A percentile compares a stretch with the other conserved stretches of the same genome.
Evolutionary conservation across 2,888 invertebrate genomes (phyloP).

Genomic region (Pecten maximus): DNA sequence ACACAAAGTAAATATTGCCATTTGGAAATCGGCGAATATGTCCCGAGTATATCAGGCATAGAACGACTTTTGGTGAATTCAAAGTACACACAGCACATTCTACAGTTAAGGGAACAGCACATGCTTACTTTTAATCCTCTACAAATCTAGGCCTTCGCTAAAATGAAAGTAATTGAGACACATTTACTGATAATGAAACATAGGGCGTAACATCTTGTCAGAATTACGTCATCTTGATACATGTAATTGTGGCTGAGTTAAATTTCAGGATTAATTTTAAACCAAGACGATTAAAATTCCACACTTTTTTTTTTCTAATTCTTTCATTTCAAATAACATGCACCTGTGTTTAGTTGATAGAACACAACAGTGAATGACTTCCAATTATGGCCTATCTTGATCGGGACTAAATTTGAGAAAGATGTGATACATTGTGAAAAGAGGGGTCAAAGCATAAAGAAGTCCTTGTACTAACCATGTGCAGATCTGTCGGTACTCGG

Average conservation of each 20-base stretch:
- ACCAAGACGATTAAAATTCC: constrained; percentile 30
- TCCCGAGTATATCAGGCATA: background rate
- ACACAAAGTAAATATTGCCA: background rate
- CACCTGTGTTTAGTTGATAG: constrained; percentile 20
- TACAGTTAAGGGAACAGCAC: background rate
- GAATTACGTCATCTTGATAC: constrained; percentile 9
- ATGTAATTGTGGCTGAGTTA: background rate
- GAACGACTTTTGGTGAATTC: background rate
- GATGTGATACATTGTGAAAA: background rate
- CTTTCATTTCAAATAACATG: constrained; percentile 1
- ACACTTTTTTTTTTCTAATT: background rate
- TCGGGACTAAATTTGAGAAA: constrained; percentile 15
- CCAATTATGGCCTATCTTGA: constrained; percentile 18
- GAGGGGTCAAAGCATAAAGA: background rate
- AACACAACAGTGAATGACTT: background rate
- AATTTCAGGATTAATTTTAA: constrained; percentile 35
- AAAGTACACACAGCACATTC: background rate
- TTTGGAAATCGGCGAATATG: background rate
- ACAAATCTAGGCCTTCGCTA: background rate
- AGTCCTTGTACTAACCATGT: background rate
- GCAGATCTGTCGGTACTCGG: background rate
- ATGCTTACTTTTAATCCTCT: background rate
- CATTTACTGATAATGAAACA: constrained; percentile 14
- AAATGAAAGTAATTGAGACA: constrained; percentile 5
- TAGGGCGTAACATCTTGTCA: background rate